A percentile compares a stretch with the other conserved stretches of the same genome.
These are phyloP conservation scores for Aphaenogaster floridana DNA, from an alignment of 1,140 invertebrate genomes.

Conservation along the genomic window DNA sequence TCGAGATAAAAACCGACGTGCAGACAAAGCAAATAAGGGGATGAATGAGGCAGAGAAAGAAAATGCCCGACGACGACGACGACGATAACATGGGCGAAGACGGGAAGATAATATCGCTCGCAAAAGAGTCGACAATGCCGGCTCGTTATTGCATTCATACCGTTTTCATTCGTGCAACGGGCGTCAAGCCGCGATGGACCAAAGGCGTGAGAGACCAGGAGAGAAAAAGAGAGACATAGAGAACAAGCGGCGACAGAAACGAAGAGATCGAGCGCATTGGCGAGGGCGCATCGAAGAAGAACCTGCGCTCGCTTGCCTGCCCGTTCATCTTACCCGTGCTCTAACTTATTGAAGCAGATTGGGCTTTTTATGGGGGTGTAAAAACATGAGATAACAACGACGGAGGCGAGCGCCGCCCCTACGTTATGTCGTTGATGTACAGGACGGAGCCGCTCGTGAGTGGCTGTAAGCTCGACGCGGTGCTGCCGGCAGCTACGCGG, in stretches of 20 bases:
- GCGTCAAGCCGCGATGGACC: slow-evolving; percentile 52
- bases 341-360: slow-evolving; percentile 76
- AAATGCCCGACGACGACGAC: slow-evolving; percentile 41
- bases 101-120: slow-evolving; percentile 73
- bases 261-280: not conserved
- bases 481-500: slow-evolving; percentile 30
- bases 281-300: slow-evolving; percentile 6
- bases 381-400: slow-evolving; percentile 76
- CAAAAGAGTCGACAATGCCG: slow-evolving; percentile 76
- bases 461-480: slow-evolving; percentile 50
- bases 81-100: slow-evolving; percentile 40
- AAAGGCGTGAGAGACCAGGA: slow-evolving; percentile 30
- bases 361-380: slow-evolving; percentile 73
- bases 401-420: slow-evolving; percentile 4
- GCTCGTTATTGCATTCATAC: slow-evolving; percentile 76
- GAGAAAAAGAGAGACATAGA: not conserved
- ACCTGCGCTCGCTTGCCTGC: slow-evolving; percentile 7
- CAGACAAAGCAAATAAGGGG: slow-evolving; percentile 40
- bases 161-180: slow-evolving; percentile 47
- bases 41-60: slow-evolving; percentile 35
- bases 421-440: slow-evolving; percentile 55
- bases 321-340: slow-evolving; percentile 45
- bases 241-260: not conserved
- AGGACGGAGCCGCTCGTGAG: slow-evolving; percentile 40
- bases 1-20: slow-evolving; percentile 55